Evolutionary conservation across 2,888 invertebrate species (phyloP).

Genomic region (Noctua pronuba): DNA sequence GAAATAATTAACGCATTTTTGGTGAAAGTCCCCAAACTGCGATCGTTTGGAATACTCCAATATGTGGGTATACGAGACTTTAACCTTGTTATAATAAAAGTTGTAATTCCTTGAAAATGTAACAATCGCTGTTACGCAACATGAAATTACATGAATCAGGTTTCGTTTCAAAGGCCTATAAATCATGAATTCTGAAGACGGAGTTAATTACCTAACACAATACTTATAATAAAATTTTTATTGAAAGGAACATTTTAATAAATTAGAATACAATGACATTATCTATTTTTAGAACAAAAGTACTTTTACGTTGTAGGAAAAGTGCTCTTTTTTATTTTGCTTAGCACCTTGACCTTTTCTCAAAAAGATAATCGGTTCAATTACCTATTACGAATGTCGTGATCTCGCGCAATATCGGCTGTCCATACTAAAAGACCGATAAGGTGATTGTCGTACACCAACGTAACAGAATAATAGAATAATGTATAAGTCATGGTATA

Average conservation of each 20-base stretch:
- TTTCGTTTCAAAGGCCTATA: slow-evolving; percentile 40
- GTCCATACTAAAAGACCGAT: slow-evolving; percentile 27
- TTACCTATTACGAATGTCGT: slow-evolving; percentile 55
- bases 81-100: slow-evolving; percentile 61
- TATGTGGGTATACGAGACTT: slow-evolving; percentile 31
- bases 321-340: neutral
- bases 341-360: slow-evolving; percentile 55
- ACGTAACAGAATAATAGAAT: slow-evolving; percentile 52
- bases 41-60: slow-evolving; percentile 31
- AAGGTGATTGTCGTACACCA: slow-evolving; percentile 48
- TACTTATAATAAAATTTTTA: neutral
- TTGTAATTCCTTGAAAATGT: slow-evolving; percentile 64
- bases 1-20: slow-evolving; percentile 48
- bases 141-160: slow-evolving; percentile 44
- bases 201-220: neutral
- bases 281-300: neutral
- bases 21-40: slow-evolving; percentile 49
- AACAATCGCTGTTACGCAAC: slow-evolving; percentile 55
- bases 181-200: neutral
- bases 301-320: neutral
- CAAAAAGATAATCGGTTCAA: slow-evolving; percentile 39
- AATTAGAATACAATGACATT: neutral
- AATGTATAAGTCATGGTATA: slow-evolving; percentile 57
- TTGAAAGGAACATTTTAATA: neutral
- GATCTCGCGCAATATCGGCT: slow-evolving; percentile 58